phyloP scores from a whole-genome alignment of 2,888 invertebrate genomes.

The Encarsia formosa region DNA sequence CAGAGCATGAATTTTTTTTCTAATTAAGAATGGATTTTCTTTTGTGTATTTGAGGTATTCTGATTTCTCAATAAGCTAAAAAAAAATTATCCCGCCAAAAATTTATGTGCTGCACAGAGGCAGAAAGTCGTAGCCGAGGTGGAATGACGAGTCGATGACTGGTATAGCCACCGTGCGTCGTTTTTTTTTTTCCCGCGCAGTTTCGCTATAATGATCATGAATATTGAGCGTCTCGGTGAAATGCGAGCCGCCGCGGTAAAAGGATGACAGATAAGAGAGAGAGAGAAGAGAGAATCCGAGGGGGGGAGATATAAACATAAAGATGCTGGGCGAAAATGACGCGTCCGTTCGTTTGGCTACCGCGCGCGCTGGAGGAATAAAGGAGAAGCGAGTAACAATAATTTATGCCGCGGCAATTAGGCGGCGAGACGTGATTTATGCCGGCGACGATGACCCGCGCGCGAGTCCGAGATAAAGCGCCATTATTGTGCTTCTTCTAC shows the following conservation, averaged over 20 bases:
- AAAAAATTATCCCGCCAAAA: constrained; percentile 7
- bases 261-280: constrained; percentile 12
- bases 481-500: neutral
- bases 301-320: constrained; percentile 1
- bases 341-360: constrained; percentile 21
- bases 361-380: constrained; percentile 1
- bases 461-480: constrained; percentile 10
- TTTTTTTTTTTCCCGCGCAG: neutral
- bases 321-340: neutral
- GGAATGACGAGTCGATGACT: constrained; percentile 17
- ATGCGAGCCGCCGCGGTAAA: constrained; percentile 4
- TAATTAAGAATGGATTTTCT: no score
- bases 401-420: constrained; percentile 29
- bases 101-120: constrained; percentile 11
- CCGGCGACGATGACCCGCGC: constrained; percentile 23
- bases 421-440: constrained; percentile 28
- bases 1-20: no score
- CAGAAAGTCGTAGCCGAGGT: neutral
- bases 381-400: constrained; percentile 24
- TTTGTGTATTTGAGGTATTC: no score
- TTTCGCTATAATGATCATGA: constrained; percentile 23
- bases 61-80: no score
- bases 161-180: constrained; percentile 5
- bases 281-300: constrained; percentile 6
- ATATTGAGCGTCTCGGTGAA: constrained; percentile 27